A percentile compares a stretch with the other conserved stretches of the same genome.
These are phyloP conservation scores for Heteromurus nitidus DNA, from an alignment of 2,888 invertebrate genomes.

Conservation along the genomic window DNA sequence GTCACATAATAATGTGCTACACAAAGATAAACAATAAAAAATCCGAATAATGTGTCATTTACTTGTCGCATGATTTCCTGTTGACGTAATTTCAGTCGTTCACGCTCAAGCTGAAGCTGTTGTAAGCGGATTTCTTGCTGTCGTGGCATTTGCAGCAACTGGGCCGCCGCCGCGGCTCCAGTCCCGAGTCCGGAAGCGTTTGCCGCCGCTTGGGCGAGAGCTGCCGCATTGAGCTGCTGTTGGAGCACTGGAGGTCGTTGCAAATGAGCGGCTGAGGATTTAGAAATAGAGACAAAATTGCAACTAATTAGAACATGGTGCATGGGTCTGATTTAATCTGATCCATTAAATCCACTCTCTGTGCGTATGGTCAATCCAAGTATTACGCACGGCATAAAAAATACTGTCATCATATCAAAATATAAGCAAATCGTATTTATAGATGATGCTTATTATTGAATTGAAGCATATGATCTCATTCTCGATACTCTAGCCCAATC, in stretches of 20 bases:
- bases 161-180: conserved; percentile 77
- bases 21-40: no score
- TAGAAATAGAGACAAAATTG: conserved; percentile 34
- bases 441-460: no score
- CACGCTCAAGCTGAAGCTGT: conserved; percentile 90
- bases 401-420: no score
- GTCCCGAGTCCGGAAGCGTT: conserved; percentile 51
- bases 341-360: no score
- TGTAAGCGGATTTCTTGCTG: conserved; percentile 85
- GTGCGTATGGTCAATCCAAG: no score
- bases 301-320: no score
- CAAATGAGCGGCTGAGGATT: conserved; percentile 77
- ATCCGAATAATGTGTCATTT: conserved; percentile 69
- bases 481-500: no score
- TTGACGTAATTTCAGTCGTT: conserved; percentile 90
- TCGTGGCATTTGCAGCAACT: conserved; percentile 80
- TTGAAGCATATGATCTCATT: no score
- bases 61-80: conserved; percentile 93
- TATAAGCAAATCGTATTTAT: no score
- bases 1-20: no score
- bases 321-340: no score
- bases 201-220: conserved; percentile 68
- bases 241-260: conserved; percentile 79
- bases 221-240: conserved; percentile 75
- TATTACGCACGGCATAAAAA: no score